Conservation (phyloP, 2,797 vertebrate genomes). For the Clarias platycephalus region DNA sequence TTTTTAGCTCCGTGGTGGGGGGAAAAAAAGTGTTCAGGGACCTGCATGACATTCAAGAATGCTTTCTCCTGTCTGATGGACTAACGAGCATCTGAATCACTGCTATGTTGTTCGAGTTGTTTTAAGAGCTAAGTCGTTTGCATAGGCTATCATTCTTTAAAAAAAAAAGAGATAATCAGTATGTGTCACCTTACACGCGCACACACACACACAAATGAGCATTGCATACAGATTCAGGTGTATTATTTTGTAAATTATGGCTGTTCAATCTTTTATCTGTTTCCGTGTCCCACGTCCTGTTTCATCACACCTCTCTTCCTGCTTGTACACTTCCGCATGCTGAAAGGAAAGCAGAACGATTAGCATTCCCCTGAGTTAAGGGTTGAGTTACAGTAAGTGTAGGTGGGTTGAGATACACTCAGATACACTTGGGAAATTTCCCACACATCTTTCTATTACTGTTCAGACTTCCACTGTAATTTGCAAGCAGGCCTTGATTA, state of each 20-base stretch:
- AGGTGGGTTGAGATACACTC: not conserved
- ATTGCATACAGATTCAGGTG: slow-evolving; percentile 28
- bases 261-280: slow-evolving; percentile 56
- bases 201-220: not conserved
- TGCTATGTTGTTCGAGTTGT: not conserved
- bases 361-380: slow-evolving; percentile 71
- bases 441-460: not conserved
- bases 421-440: not conserved
- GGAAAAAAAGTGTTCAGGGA: not conserved
- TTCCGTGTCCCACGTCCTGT: slow-evolving; percentile 42
- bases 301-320: slow-evolving; percentile 52
- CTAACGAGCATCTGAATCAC: not conserved
- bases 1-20: not conserved
- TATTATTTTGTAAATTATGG: slow-evolving; percentile 78
- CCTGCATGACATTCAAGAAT: not conserved
- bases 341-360: slow-evolving; percentile 68
- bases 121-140: not conserved
- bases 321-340: slow-evolving; percentile 45
- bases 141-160: not conserved
- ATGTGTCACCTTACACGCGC: not conserved
- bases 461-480: not conserved
- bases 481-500: not conserved
- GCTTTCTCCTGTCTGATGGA: not conserved
- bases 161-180: not conserved
- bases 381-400: not conserved